These are phyloP conservation scores for Nephrotoma appendiculata DNA, from an alignment of 2,888 invertebrate species.

Conservation along the genomic window DNA sequence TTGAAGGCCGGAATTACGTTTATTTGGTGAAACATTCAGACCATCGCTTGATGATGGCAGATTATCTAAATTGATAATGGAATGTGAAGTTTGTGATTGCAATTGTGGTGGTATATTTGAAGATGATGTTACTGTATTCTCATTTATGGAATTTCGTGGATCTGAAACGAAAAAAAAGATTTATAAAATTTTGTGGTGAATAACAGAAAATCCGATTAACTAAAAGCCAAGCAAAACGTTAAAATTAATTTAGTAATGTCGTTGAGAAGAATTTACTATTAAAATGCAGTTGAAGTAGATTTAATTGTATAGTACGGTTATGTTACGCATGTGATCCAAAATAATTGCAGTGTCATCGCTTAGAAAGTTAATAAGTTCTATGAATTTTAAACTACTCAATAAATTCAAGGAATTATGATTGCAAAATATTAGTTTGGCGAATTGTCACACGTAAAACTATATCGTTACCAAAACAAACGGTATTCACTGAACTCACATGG, in stretches of 20 bases:
- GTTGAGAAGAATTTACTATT: neutral
- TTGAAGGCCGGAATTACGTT: neutral
- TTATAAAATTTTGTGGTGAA: neutral
- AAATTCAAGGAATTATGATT: too few relatives aligned
- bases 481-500: constrained; percentile 6
- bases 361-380: too few relatives aligned
- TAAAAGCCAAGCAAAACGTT: too few relatives aligned
- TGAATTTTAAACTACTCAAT: too few relatives aligned
- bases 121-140: neutral
- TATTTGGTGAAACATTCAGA: neutral
- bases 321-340: too few relatives aligned
- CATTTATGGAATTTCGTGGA: neutral
- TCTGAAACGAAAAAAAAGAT: neutral
- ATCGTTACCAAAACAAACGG: too few relatives aligned
- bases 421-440: too few relatives aligned
- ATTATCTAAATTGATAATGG: neutral
- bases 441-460: too few relatives aligned
- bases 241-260: neutral
- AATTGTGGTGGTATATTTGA: neutral
- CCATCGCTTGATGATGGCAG: neutral
- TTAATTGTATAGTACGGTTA: too few relatives aligned
- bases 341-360: too few relatives aligned
- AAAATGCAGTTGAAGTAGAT: too few relatives aligned
- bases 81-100: neutral
- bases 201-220: too few relatives aligned